A percentile compares a stretch with the other conserved stretches of the same genome.
These are phyloP conservation scores for Chaetodon auriga DNA, from an alignment of 2,113 vertebrate genomes.

Conservation along the genomic window DNA sequence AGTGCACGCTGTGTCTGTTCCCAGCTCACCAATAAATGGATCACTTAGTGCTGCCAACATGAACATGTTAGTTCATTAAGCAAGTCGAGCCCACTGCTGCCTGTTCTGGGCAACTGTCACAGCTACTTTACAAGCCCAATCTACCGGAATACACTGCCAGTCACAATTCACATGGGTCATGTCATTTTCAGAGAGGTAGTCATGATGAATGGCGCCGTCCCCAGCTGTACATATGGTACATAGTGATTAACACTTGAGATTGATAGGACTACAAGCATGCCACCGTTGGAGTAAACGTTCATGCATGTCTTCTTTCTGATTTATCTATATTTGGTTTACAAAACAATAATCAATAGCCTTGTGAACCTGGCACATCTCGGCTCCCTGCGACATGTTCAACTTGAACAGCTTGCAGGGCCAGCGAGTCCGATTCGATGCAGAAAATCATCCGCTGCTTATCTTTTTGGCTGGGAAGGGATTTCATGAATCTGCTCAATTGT, in stretches of 20 bases:
- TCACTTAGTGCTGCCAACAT: constrained; percentile 75
- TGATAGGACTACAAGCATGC: constrained; percentile 36
- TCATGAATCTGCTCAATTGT: constrained; percentile 36
- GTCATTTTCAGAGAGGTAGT: constrained; percentile 41
- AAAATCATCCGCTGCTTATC: constrained; percentile 41
- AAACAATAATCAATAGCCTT: constrained; percentile 27
- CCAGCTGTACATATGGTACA: constrained; percentile 51
- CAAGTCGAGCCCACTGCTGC: constrained; percentile 67
- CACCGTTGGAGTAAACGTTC: constrained; percentile 33
- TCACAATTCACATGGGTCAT: constrained; percentile 42
- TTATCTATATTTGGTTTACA: constrained; percentile 29
- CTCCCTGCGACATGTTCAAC: not conserved
- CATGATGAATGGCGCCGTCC: constrained; percentile 56
- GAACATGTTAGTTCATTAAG: constrained; percentile 81
- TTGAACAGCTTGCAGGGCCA: constrained; percentile 35
- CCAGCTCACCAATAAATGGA: constrained; percentile 77
- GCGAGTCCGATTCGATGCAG: constrained; percentile 23
- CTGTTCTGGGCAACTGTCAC: constrained; percentile 77
- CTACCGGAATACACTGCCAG: constrained; percentile 28
- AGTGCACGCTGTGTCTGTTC: constrained; percentile 61
- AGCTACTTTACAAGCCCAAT: constrained; percentile 63
- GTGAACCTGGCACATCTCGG: constrained; percentile 3
- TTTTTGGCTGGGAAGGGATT: constrained; percentile 30
- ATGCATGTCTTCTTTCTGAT: constrained; percentile 28
- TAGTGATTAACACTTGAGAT: constrained; percentile 55